phyloP scores from a whole-genome alignment of 2,888 invertebrate species.

The Melieria crassipennis region DNA sequence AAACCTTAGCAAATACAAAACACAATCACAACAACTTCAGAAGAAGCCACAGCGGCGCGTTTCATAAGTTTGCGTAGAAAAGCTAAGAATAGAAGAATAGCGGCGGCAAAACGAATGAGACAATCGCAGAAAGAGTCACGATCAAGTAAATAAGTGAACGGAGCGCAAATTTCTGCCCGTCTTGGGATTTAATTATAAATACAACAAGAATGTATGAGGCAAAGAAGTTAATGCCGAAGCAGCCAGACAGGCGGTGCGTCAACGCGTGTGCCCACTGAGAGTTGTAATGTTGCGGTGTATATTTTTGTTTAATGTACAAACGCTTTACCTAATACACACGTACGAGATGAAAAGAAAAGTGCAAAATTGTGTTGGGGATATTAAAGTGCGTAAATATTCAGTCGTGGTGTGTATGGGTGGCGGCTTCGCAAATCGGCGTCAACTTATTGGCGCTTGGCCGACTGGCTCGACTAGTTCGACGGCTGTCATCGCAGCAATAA shows the following conservation, averaged over 20 bases:
- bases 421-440: not conserved
- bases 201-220: constrained; percentile 14
- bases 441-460: constrained; percentile 13
- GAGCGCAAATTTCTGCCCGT: constrained; percentile 2
- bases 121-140: not conserved
- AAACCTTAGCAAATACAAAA: not conserved
- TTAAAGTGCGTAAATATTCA: not conserved
- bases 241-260: not conserved
- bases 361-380: not conserved
- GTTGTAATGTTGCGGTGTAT: not conserved
- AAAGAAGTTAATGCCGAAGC: not conserved
- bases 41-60: too few relatives aligned
- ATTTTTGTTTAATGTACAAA: not conserved
- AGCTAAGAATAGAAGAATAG: constrained; percentile 7
- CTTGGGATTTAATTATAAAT: constrained; percentile 24
- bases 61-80: not conserved
- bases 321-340: not conserved
- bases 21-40: too few relatives aligned
- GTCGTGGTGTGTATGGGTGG: not conserved
- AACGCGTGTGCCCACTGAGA: too few relatives aligned
- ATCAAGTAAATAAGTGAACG: constrained; percentile 9
- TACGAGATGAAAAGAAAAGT: not conserved
- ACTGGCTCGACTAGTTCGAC: not conserved
- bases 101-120: not conserved
- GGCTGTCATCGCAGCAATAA: not conserved